Evolutionary conservation across 2,113 vertebrate genomes (phyloP).

Genomic region (Crotophaga sulcirostris): DNA sequence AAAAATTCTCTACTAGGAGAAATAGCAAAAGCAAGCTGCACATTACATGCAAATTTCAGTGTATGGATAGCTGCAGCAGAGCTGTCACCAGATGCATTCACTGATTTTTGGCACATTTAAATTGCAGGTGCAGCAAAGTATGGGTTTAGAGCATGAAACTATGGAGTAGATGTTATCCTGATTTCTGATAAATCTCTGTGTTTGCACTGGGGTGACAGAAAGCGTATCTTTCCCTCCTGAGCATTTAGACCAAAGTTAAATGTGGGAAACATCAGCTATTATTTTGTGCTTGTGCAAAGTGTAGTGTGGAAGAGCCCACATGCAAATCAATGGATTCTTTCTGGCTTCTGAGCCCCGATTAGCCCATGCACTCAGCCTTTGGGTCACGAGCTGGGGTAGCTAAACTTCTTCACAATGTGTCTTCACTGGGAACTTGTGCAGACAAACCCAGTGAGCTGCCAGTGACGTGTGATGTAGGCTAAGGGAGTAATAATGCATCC

Average conservation of each 20-base stretch:
- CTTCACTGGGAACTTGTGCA: background rate
- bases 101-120: background rate
- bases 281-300: background rate
- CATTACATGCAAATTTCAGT: background rate
- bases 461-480: fast-evolving
- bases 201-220: background rate
- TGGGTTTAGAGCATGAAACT: background rate
- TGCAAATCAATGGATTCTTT: background rate
- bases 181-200: background rate
- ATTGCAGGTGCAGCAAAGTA: background rate
- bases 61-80: background rate
- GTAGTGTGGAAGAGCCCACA: background rate
- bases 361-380: background rate
- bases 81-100: background rate
- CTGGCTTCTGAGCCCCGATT: background rate
- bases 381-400: background rate
- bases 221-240: background rate
- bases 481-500: background rate
- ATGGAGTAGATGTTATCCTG: background rate
- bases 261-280: background rate
- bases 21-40: background rate
- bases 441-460: background rate
- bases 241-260: background rate
- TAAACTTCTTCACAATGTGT: background rate
- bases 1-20: background rate